A percentile compares a stretch with the other conserved stretches of the same genome.
These are phyloP conservation scores for Arnoldichthys spilopterus DNA, from an alignment of 2,797 vertebrate species.

Conservation along the genomic window DNA sequence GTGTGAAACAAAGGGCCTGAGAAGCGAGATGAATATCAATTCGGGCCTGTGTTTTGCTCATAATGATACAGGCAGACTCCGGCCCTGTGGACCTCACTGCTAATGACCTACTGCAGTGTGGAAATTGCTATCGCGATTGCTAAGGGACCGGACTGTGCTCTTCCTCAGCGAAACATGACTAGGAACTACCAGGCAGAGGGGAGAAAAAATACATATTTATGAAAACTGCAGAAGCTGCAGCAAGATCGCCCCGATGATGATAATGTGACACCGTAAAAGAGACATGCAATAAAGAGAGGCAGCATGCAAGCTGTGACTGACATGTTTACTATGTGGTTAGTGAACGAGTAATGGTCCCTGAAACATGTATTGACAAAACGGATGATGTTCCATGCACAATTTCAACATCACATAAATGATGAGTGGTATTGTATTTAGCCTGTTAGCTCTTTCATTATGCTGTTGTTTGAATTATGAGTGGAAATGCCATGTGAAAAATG, in stretches of 20 bases:
- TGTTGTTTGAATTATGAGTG: not conserved
- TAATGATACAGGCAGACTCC: conserved; percentile 55
- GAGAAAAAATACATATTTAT: conserved; percentile 41
- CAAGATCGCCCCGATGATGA: not conserved
- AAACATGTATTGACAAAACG: not conserved
- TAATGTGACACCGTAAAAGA: not conserved
- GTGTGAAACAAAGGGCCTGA: conserved; percentile 61
- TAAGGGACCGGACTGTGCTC: conserved; percentile 49
- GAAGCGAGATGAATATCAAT: conserved; percentile 66
- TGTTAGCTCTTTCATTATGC: not conserved
- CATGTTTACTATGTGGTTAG: not conserved
- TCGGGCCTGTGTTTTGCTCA: conserved; percentile 53
- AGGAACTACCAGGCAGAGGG: conserved; percentile 15
- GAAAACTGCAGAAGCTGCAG: conserved; percentile 27
- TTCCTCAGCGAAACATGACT: conserved; percentile 37
- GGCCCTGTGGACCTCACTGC: conserved; percentile 51
- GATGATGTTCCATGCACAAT: not conserved
- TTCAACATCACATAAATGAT: not conserved
- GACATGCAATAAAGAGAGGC: not conserved
- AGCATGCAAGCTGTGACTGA: not conserved
- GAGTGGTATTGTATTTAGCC: not conserved
- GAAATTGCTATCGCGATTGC: conserved; percentile 63
- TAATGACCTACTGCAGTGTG: conserved; percentile 62
- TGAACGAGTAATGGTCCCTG: not conserved
- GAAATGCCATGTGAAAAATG: too few species aligned